These are phyloP conservation scores for Sigmodon hispidus DNA, from an alignment of 2,113 vertebrate species.

Conservation along the genomic window DNA sequence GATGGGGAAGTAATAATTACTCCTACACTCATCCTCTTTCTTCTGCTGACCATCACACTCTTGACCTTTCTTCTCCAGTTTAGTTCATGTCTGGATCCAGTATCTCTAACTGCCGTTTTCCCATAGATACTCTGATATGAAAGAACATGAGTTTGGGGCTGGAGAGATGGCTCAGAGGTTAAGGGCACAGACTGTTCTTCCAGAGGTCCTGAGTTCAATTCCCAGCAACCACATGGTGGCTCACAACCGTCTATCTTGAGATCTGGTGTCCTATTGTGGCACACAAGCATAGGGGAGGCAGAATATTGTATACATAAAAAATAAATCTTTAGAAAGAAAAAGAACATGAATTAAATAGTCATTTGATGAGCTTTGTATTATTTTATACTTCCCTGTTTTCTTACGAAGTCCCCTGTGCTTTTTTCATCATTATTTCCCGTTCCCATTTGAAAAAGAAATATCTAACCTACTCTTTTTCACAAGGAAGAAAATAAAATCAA, in stretches of 20 bases:
- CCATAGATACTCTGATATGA: not conserved
- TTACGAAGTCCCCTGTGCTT: not conserved
- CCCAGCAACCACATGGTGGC: too few relatives aligned
- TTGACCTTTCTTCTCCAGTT: not conserved
- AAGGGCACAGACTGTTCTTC: too few relatives aligned
- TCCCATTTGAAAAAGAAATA: not conserved
- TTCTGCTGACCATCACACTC: not conserved
- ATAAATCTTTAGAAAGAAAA: too few relatives aligned
- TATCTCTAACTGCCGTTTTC: not conserved
- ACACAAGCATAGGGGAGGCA: too few relatives aligned
- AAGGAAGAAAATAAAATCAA: not conserved
- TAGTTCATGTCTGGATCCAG: not conserved
- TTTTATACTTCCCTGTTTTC: not conserved
- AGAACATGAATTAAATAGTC: not conserved
- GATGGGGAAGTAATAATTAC: not conserved
- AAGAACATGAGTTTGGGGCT: not conserved
- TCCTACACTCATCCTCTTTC: not conserved
- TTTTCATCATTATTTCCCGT: not conserved
- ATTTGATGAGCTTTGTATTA: not conserved
- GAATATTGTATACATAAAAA: too few relatives aligned
- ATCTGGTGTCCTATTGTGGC: too few relatives aligned
- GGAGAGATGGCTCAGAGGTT: too few relatives aligned
- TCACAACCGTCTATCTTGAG: too few relatives aligned
- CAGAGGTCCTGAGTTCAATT: too few relatives aligned
- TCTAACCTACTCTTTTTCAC: not conserved